phyloP scores from a whole-genome alignment of 2,888 invertebrate species.

The Trilocha varians region DNA sequence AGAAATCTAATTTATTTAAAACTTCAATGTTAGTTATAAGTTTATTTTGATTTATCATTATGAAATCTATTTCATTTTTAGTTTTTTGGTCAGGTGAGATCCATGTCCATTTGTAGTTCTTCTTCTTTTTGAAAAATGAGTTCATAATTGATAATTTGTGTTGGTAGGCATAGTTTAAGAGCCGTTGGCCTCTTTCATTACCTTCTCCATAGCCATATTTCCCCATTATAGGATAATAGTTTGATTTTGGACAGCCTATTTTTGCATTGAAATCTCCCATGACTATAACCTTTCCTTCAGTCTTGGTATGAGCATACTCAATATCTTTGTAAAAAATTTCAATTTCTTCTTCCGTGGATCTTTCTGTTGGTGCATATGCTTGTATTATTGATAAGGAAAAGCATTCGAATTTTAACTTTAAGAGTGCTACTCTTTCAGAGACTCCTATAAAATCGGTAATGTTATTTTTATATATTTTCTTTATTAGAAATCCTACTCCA shows the following conservation, averaged over 20 bases:
- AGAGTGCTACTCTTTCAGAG: slow-evolving; percentile 17
- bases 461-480: slow-evolving; percentile 5
- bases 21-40: too few species aligned
- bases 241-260: neutral
- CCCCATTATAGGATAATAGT: neutral
- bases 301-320: neutral
- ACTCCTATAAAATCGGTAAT: slow-evolving; percentile 7
- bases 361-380: slow-evolving; percentile 9
- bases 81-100: slow-evolving; percentile 7
- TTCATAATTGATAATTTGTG: slow-evolving; percentile 9
- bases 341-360: slow-evolving; percentile 3
- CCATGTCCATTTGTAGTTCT: slow-evolving; percentile 9
- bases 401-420: slow-evolving; percentile 10
- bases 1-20: too few species aligned
- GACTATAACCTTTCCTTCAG: neutral
- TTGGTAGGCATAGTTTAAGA: slow-evolving; percentile 7
- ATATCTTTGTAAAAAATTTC: slow-evolving; percentile 1
- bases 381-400: slow-evolving; percentile 9
- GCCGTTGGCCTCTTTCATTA: slow-evolving; percentile 6
- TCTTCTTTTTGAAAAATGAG: slow-evolving; percentile 6
- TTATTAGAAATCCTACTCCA: slow-evolving; percentile 3
- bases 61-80: slow-evolving; percentile 10
- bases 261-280: slow-evolving; percentile 6
- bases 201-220: slow-evolving; percentile 6
- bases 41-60: neutral